phyloP scores from a whole-genome alignment of 2,113 vertebrate species.

The Vicugna pacos region DNA sequence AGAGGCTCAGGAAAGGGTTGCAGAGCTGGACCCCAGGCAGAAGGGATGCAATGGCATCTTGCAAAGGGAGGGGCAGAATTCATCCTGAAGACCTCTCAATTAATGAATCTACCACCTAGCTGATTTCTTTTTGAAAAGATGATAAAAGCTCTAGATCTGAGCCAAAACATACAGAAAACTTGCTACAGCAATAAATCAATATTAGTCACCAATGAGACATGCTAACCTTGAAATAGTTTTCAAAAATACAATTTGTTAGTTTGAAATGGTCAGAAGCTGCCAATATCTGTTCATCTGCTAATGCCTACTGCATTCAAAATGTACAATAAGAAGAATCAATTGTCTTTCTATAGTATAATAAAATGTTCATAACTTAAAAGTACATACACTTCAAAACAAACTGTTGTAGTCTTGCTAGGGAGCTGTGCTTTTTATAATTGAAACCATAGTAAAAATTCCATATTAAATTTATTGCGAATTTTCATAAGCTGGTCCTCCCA shows the following conservation, averaged over 20 bases:
- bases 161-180: not conserved
- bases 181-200: not conserved
- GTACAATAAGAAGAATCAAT: constrained; percentile 73
- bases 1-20: not conserved
- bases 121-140: constrained; percentile 37
- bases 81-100: not conserved
- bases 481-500: constrained; percentile 78
- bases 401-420: constrained; percentile 33
- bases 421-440: constrained; percentile 74
- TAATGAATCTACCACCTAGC: not conserved
- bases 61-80: not conserved
- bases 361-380: constrained; percentile 80
- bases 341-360: constrained; percentile 77
- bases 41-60: not conserved
- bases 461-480: constrained; percentile 74
- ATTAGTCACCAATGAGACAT: not conserved
- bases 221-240: constrained; percentile 40
- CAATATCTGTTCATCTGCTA: constrained; percentile 74
- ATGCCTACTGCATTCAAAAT: constrained; percentile 67
- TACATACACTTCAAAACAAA: constrained; percentile 80
- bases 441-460: constrained; percentile 70
- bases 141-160: not conserved
- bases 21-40: not conserved
- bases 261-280: constrained; percentile 74
- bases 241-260: constrained; percentile 68